phyloP scores from a whole-genome alignment of 1,140 invertebrate species.

The Drosophila erecta region DNA sequence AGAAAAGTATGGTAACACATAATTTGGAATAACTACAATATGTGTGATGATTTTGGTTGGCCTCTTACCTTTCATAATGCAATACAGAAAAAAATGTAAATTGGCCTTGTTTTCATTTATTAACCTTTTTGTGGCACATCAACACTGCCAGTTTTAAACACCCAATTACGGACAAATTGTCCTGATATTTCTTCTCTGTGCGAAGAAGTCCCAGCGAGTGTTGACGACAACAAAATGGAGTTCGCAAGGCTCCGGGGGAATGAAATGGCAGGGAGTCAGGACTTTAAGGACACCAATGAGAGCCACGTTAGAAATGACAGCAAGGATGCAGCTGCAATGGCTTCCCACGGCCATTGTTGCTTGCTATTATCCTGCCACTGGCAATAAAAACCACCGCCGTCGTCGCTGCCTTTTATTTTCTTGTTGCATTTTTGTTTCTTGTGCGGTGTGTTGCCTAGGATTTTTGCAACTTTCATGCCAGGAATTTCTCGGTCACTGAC shows the following conservation, averaged over 20 bases:
- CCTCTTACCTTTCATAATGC: no score
- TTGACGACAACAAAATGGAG: constrained; percentile 51
- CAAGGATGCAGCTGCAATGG: constrained; percentile 40
- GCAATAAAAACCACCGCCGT: constrained; percentile 68
- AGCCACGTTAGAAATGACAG: constrained; percentile 50
- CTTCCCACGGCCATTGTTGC: constrained; percentile 36
- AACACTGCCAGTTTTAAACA: neutral
- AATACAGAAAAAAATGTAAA: neutral
- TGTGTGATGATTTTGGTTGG: no score
- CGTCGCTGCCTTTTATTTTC: constrained; percentile 25
- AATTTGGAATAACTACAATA: neutral
- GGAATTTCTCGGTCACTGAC: constrained; percentile 80
- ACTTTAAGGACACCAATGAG: constrained; percentile 50
- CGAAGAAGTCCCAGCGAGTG: constrained; percentile 8
- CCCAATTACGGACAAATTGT: neutral
- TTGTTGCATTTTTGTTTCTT: neutral
- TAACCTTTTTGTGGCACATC: neutral
- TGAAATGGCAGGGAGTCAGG: constrained; percentile 7
- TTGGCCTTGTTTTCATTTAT: neutral
- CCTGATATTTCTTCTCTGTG: constrained; percentile 10
- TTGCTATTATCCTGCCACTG: constrained; percentile 65
- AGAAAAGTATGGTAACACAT: neutral
- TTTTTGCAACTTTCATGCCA: constrained; percentile 62
- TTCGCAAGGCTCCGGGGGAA: constrained; percentile 23
- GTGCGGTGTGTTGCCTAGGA: constrained; percentile 40